These are phyloP conservation scores for Metaphire vulgaris DNA, from an alignment of 1,140 invertebrate species.

Conservation along the genomic window DNA sequence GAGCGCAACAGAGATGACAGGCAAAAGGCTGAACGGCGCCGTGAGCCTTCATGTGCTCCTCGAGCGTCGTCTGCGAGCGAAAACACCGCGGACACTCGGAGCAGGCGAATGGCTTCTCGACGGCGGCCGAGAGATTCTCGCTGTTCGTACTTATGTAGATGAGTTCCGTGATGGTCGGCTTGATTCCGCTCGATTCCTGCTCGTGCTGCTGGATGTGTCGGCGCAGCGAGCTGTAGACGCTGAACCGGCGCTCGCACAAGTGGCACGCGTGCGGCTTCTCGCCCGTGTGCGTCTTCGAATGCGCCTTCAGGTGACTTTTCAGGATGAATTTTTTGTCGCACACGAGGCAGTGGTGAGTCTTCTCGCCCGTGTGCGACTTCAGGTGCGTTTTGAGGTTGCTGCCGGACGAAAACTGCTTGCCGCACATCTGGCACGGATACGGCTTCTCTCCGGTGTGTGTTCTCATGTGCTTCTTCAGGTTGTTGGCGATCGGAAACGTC, in stretches of 20 bases:
- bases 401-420: conserved; percentile 65
- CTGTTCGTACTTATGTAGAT: no score
- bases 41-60: conserved; percentile 22
- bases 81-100: conserved; percentile 3
- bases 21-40: conserved; percentile 10
- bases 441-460: conserved; percentile 11
- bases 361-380: conserved; percentile 86
- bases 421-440: conserved; percentile 64
- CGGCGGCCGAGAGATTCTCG: neutral
- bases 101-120: conserved; percentile 24
- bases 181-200: no score
- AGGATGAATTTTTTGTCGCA: conserved; percentile 76
- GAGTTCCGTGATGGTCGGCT: no score
- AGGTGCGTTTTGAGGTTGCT: conserved; percentile 98
- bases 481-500: conserved; percentile 17
- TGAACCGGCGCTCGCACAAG: conserved; percentile 44
- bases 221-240: conserved; percentile 48
- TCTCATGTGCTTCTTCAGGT: conserved; percentile 20
- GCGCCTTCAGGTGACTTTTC: conserved; percentile 48
- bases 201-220: conserved; percentile 46
- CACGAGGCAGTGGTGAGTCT: conserved; percentile 73
- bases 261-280: conserved; percentile 44
- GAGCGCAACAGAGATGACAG: neutral
- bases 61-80: neutral
- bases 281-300: conserved; percentile 50